Base-by-base conservation (phyloP, 2,888 invertebrate species). In the Amphimallon solstitiale region DNA sequence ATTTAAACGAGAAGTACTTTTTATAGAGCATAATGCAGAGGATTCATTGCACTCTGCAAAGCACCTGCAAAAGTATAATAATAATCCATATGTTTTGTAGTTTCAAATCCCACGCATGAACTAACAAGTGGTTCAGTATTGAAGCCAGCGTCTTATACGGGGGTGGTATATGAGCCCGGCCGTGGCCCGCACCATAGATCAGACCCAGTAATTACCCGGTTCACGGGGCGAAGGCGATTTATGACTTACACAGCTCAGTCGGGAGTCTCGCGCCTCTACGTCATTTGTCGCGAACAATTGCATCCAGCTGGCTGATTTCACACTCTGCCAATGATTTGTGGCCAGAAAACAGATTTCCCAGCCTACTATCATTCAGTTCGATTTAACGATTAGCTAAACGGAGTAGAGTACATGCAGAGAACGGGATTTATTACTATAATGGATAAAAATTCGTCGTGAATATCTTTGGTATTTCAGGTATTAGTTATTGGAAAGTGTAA, bases 281-380 rank as follows among this genome's bases (percentile, higher is more conserved):
- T 76, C 76, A 76, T 76, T 77, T 76, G 77, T 77, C 77, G 77
- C 77, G 74, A 75, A 77, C 77, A 77, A 77, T 77, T 73, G 77
- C 76, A 71, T 76, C 76, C 77, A 73, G 73, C 76, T 73, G 76
- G 72, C 73, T 71, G 76, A 76, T 76, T 77, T 77, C 77, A 75
- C 76, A 76, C 77, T 77, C 72, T 65, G 66, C 66, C 68, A 67
- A 72, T 77, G 78, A 77, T 78, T 77, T 77, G 77, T 76, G 72
- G 73, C 71, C 76, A 74, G 76, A 75, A 76, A 75, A 75, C 75
- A 76, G 75, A 76, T 77, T 76, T 76, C 71, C 75, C 73, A 72
- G 72, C 74, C 74, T 73, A 75, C 75, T 73, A 75, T 75, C 73
- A 75, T 75, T 73, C 17, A 15, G 45, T 45, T 17, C 74, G 75